Conservation (phyloP, 2,888 invertebrate species). For the Capitulum mitella region DNA sequence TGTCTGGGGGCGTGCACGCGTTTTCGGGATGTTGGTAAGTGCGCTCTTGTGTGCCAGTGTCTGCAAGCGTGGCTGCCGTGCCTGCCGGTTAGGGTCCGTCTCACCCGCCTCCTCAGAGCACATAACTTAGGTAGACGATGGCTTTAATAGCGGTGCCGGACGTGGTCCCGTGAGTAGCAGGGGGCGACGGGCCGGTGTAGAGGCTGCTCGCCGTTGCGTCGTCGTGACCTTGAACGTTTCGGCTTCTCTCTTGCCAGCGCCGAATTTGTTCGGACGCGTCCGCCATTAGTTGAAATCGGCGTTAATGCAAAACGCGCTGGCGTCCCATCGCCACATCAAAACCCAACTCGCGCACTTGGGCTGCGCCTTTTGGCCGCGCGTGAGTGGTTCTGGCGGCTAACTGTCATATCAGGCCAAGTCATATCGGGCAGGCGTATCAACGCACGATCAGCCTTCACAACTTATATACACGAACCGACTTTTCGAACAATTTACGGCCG, state of each 20-base stretch:
- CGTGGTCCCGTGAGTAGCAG: neutral
- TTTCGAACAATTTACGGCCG: slow-evolving; percentile 4
- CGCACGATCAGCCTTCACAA: neutral
- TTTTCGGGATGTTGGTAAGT: neutral
- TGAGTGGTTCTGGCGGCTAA: too few relatives aligned
- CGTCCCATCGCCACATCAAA: too few relatives aligned
- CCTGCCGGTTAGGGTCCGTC: neutral
- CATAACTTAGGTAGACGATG: neutral
- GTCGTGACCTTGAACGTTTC: too few relatives aligned
- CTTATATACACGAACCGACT: neutral
- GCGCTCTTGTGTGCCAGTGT: neutral
- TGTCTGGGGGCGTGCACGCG: neutral
- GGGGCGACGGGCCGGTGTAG: too few relatives aligned
- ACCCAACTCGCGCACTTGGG: too few relatives aligned
- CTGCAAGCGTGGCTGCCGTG: neutral
- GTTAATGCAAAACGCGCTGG: too few relatives aligned
- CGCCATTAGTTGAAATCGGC: too few relatives aligned
- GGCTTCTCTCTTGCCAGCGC: too few relatives aligned
- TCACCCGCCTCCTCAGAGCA: neutral
- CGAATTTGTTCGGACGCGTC: too few relatives aligned
- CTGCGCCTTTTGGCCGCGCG: too few relatives aligned
- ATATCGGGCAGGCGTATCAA: neutral
- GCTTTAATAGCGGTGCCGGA: neutral
- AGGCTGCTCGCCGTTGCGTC: neutral
- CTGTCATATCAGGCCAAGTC: slow-evolving; percentile 1